A percentile compares a stretch with the other conserved stretches of the same genome.
Conservation (phyloP, 2,888 invertebrate genomes). For the Octodonta nipae region DNA sequence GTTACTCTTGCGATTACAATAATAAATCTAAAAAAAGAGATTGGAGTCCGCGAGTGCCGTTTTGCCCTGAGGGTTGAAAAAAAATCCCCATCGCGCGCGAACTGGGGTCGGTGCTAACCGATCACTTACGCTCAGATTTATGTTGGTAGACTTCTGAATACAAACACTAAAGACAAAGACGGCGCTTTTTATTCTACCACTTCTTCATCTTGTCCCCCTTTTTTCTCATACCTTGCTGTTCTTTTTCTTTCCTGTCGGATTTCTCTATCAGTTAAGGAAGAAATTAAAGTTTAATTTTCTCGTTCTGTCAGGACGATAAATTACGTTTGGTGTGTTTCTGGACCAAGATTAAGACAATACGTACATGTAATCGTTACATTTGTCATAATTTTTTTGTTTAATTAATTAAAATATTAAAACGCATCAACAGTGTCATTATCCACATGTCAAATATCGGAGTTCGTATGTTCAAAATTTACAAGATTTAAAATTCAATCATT, state of each 20-base stretch:
- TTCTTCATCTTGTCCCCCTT: constrained; percentile 7
- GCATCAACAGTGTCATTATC: no score
- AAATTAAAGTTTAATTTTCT: constrained; percentile 15
- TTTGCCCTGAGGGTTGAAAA: constrained; percentile 30
- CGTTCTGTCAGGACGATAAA: constrained; percentile 8
- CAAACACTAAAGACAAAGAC: constrained; percentile 27
- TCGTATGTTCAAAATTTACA: no score
- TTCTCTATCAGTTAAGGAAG: constrained; percentile 12
- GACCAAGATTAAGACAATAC: no score
- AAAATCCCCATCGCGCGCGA: no score
- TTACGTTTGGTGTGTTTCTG: no score
- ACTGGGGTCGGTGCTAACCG: constrained; percentile 36
- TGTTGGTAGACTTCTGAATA: constrained; percentile 34
- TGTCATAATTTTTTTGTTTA: no score
- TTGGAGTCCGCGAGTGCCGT: constrained; percentile 27
- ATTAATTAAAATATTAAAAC: no score
- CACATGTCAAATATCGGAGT: no score
- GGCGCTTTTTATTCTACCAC: constrained; percentile 17
- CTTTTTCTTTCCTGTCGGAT: constrained; percentile 8
- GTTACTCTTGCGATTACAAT: constrained; percentile 36
- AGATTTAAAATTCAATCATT: no score
- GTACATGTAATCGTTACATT: no score
- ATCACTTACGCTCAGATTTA: constrained; percentile 37
- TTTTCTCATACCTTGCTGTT: constrained; percentile 6
- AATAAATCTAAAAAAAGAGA: constrained; percentile 35